Percentiles rank a stretch among this genome's conserved stretches.
These are phyloP conservation scores for Microplitis manilae DNA, from an alignment of 2,888 invertebrate species.

Conservation along the genomic window DNA sequence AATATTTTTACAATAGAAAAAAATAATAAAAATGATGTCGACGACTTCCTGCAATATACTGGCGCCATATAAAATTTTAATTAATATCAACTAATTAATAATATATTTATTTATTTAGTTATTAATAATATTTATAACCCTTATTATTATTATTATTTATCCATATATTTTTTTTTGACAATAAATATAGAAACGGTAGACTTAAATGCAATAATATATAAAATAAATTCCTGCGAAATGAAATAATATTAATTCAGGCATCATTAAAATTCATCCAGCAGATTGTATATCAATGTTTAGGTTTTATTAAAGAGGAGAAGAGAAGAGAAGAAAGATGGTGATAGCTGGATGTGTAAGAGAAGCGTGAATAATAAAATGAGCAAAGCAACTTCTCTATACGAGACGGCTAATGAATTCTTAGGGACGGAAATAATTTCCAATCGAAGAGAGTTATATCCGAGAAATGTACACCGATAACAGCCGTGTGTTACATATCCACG, in stretches of 20 bases:
- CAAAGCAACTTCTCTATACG: background rate
- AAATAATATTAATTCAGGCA: conserved; percentile 22
- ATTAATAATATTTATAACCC: background rate
- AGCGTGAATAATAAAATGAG: background rate
- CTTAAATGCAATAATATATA: background rate
- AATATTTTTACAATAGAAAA: conserved; percentile 19
- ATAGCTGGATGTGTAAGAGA: background rate
- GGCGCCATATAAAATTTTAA: conserved; percentile 33
- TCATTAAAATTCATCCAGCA: conserved; percentile 34
- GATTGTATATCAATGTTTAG: conserved; percentile 30
- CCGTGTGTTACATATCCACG: conserved; percentile 19
- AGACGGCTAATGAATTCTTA: conserved; percentile 37
- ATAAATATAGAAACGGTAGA: background rate
- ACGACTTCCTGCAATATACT: conserved; percentile 31
- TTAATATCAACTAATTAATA: background rate
- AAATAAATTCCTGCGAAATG: background rate
- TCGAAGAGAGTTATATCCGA: conserved; percentile 36
- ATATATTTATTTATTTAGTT: background rate
- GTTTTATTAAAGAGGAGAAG: background rate
- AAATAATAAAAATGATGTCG: conserved; percentile 27
- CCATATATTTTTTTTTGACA: background rate
- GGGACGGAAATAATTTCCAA: conserved; percentile 36
- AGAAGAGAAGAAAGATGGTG: background rate
- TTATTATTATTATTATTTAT: background rate
- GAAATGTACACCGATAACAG: conserved; percentile 20